Conservation (phyloP, 2,113 vertebrate genomes). For the Odocoileus virginianus region DNA sequence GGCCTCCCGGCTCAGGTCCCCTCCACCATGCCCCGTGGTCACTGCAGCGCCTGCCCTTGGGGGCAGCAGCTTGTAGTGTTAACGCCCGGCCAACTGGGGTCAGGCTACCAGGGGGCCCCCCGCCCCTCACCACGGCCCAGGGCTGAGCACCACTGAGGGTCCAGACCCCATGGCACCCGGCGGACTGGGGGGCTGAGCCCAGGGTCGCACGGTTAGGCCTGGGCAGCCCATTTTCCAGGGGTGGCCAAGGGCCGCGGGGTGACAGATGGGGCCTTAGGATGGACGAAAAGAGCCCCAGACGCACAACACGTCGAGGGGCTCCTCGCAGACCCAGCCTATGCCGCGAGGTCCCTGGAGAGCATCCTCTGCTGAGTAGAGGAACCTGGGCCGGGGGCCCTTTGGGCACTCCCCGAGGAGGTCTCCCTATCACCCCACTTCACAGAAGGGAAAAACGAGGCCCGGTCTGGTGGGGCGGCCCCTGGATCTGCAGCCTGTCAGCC, state of each 20-base stretch:
- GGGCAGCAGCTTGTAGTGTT: background rate
- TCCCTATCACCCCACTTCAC: background rate
- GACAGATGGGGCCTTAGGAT: background rate
- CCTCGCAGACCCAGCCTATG: rapidly evolving
- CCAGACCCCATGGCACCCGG: background rate
- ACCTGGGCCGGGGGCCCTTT: rapidly evolving
- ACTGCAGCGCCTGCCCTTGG: background rate
- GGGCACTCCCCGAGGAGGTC: background rate
- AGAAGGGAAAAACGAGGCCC: background rate
- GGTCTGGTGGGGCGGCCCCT: background rate
- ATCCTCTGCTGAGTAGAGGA: background rate
- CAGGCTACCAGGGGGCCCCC: background rate
- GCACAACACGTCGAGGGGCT: rapidly evolving
- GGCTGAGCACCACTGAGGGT: background rate
- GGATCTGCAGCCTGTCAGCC: rapidly evolving
- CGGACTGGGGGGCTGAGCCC: rapidly evolving
- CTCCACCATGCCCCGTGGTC: rapidly evolving
- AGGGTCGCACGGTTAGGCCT: background rate
- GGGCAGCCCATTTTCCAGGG: background rate
- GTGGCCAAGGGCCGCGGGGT: background rate
- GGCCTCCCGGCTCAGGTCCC: rapidly evolving
- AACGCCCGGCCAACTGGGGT: background rate
- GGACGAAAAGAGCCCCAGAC: background rate
- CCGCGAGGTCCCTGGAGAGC: background rate
- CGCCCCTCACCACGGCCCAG: background rate